phyloP scores from a whole-genome alignment of 2,888 invertebrate genomes.

The Deilephila porcellus region DNA sequence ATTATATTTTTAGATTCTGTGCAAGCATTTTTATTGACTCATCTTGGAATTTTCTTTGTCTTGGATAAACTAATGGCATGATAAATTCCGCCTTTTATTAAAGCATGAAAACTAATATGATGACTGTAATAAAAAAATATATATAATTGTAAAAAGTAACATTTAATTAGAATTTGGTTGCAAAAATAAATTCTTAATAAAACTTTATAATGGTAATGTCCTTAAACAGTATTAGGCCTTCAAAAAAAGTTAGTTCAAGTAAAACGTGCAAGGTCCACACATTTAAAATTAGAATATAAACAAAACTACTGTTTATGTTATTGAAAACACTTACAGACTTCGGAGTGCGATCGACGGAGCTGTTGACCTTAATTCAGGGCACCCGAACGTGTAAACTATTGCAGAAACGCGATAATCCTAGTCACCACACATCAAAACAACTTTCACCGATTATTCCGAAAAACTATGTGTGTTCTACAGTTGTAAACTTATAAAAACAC shows the following conservation, averaged over 20 bases:
- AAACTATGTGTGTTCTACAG: background rate
- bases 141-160: too few relatives aligned
- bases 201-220: background rate
- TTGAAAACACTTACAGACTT: conserved; percentile 45
- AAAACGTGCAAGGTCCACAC: background rate
- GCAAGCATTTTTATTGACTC: background rate
- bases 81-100: too few relatives aligned
- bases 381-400: conserved; percentile 51
- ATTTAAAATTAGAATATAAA: background rate
- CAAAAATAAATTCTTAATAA: background rate
- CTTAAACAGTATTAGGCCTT: background rate
- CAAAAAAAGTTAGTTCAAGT: background rate
- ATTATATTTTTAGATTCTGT: background rate
- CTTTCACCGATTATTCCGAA: conserved; percentile 24
- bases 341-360: conserved; percentile 45
- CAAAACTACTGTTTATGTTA: conserved; percentile 11
- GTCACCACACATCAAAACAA: conserved; percentile 37
- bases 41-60: background rate
- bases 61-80: too few relatives aligned
- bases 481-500: conserved; percentile 2
- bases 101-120: too few relatives aligned
- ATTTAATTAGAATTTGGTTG: too few relatives aligned
- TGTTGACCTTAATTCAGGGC: conserved; percentile 69
- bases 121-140: too few relatives aligned
- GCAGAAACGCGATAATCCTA: conserved; percentile 50